phyloP scores from a whole-genome alignment of 2,113 vertebrate genomes.

The Pseudolaguvia tuberculata region DNA sequence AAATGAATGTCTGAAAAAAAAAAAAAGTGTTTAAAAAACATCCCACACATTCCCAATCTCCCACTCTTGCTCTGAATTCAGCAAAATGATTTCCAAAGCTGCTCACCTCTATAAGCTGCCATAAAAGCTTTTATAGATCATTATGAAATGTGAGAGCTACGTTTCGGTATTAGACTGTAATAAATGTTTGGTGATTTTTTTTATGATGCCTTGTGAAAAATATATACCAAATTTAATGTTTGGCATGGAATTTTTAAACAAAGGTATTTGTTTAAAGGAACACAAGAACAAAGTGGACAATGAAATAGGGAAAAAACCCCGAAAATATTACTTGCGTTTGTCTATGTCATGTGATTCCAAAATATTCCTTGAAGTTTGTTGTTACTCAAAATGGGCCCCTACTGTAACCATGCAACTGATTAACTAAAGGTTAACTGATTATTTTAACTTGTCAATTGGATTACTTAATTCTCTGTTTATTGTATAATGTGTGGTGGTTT shows the following conservation, averaged over 20 bases:
- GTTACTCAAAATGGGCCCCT: background rate
- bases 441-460: background rate
- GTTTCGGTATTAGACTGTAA: background rate
- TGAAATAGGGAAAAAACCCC: background rate
- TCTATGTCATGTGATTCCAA: background rate
- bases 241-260: no score
- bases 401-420: no score
- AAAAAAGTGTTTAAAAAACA: background rate
- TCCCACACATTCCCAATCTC: background rate
- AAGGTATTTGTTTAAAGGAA: background rate
- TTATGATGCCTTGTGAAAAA: background rate
- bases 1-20: slow-evolving; percentile 85
- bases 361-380: background rate
- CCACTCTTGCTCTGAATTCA: no score
- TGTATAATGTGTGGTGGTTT: background rate
- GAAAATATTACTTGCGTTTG: background rate
- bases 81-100: no score
- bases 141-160: background rate
- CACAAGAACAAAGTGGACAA: background rate
- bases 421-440: background rate
- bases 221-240: background rate
- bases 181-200: background rate
- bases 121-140: no score
- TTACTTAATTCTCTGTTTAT: background rate
- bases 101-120: no score